A percentile compares a stretch with the other conserved stretches of the same genome.
phyloP scores from a whole-genome alignment of 2,113 vertebrate genomes.

The Oriolus oriolus region DNA sequence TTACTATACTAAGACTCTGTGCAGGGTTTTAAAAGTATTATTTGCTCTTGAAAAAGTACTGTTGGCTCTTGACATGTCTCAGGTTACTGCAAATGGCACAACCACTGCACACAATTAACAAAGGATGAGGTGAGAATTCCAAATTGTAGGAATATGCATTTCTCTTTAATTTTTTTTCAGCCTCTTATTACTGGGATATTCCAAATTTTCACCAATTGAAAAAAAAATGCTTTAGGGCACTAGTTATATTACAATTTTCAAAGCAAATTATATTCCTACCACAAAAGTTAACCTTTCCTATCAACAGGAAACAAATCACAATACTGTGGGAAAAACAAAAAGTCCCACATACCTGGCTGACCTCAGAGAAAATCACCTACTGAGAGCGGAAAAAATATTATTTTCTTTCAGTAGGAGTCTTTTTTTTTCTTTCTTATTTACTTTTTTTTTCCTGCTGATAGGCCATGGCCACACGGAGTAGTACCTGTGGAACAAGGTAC shows the following conservation, averaged over 20 bases:
- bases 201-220: not conserved
- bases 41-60: not conserved
- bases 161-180: not conserved
- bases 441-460: not conserved
- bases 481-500: not conserved
- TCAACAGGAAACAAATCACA: not conserved
- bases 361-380: not conserved
- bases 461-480: not conserved
- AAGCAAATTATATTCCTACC: not conserved
- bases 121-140: not conserved
- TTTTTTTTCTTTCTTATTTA: not conserved
- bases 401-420: not conserved
- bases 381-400: not conserved
- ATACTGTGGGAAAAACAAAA: not conserved
- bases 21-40: not conserved
- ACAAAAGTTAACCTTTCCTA: not conserved
- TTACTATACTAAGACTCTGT: not conserved
- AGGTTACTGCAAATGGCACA: not conserved
- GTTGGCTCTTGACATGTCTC: not conserved
- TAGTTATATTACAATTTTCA: not conserved
- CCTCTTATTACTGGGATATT: not conserved
- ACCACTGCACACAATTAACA: not conserved
- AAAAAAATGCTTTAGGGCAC: not conserved
- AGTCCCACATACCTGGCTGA: slow-evolving; percentile 14
- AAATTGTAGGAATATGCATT: not conserved